Evolutionary conservation across 2,113 vertebrate species (phyloP).

Genomic region (Sigmodon hispidus): DNA sequence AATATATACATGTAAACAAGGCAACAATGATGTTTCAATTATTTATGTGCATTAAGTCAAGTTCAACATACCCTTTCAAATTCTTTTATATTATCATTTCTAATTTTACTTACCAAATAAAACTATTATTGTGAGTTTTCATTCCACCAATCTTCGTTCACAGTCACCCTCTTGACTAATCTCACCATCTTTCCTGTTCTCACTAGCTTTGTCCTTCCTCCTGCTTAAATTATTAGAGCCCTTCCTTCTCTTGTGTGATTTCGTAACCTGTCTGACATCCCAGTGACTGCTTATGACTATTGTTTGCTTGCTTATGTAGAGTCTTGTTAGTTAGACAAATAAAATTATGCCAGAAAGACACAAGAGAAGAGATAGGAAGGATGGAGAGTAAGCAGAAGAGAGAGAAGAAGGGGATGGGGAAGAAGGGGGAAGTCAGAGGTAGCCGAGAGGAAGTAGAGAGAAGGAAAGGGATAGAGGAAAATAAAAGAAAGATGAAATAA

Average conservation of each 20-base stretch:
- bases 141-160: too few relatives aligned
- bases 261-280: not conserved
- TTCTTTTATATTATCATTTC: not conserved
- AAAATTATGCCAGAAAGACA: not conserved
- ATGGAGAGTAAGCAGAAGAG: too few relatives aligned
- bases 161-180: not conserved
- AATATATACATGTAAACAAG: not conserved
- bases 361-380: not conserved
- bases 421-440: not conserved
- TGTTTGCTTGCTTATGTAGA: not conserved
- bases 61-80: not conserved
- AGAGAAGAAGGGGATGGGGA: not conserved
- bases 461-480: too few relatives aligned
- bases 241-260: slow-evolving; percentile 27
- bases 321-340: not conserved
- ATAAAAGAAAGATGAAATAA: not conserved
- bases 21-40: not conserved
- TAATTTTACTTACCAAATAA: not conserved
- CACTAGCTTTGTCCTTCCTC: not conserved
- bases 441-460: rapidly evolving
- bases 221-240: not conserved
- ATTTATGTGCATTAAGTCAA: not conserved
- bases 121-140: not conserved
- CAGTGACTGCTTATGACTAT: not conserved
- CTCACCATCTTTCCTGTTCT: not conserved